A percentile compares a stretch with the other conserved stretches of the same genome.
These are phyloP conservation scores for Acanthosepion esculentum DNA, from an alignment of 2,888 invertebrate genomes.

Conservation along the genomic window DNA sequence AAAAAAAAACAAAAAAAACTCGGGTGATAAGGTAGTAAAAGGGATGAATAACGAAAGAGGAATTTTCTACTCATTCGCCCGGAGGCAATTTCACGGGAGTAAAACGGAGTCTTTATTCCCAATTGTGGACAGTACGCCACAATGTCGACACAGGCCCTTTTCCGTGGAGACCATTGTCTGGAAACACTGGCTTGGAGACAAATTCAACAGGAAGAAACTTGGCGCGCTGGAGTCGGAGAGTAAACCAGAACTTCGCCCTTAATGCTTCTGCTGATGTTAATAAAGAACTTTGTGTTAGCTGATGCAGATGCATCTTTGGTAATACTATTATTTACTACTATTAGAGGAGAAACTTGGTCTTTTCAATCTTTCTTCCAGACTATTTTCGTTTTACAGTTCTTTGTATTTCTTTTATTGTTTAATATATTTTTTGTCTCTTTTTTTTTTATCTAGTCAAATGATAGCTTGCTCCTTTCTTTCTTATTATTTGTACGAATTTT, in stretches of 20 bases:
- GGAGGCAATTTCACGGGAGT: conserved; percentile 33
- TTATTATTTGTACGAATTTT: not conserved
- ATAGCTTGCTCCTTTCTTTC: not conserved
- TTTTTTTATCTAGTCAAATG: not conserved
- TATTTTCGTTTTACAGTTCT: not conserved
- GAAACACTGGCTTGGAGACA: not conserved
- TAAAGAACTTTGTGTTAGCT: not conserved
- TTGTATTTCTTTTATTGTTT: not conserved
- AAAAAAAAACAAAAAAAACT: not conserved
- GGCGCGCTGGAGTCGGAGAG: not conserved
- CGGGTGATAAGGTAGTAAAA: not conserved
- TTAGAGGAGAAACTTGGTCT: conserved; percentile 7
- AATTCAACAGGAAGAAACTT: conserved; percentile 20
- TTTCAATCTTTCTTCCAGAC: conserved; percentile 4
- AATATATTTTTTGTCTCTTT: not conserved
- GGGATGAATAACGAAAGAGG: not conserved
- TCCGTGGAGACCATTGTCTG: conserved; percentile 18
- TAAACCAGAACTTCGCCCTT: not conserved
- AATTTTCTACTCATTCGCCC: not conserved
- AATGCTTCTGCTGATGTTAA: not conserved
- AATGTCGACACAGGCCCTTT: not conserved
- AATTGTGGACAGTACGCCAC: not conserved
- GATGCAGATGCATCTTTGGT: conserved; percentile 4
- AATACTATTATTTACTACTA: conserved; percentile 23
- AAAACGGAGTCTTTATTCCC: conserved; percentile 25